phyloP scores from a whole-genome alignment of 2,888 invertebrate genomes.

The Leptura quadrifasciata region DNA sequence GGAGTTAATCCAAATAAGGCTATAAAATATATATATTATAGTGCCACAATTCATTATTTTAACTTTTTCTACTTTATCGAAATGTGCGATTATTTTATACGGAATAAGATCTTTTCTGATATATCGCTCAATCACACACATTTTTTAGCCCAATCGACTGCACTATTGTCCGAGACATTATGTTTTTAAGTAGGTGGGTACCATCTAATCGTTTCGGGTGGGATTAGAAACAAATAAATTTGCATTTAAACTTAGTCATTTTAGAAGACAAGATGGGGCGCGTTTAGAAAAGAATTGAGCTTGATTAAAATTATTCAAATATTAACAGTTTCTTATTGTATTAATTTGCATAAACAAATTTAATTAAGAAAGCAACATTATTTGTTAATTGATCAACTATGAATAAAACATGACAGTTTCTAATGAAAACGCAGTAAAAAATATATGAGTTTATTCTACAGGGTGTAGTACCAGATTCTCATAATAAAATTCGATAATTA shows the following conservation, averaged over 20 bases:
- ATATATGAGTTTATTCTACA: neutral
- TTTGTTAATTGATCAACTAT: slow-evolving; percentile 3
- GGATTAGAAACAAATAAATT: neutral
- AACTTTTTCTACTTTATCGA: no score
- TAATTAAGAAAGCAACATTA: neutral
- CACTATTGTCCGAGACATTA: neutral
- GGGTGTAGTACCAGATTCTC: no score
- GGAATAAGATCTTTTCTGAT: no score
- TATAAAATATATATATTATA: no score
- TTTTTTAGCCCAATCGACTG: neutral
- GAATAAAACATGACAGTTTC: neutral
- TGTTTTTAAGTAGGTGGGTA: slow-evolving; percentile 13
- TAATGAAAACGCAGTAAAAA: neutral
- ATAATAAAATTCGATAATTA: no score
- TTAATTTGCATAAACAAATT: slow-evolving; percentile 3
- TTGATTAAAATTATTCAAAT: neutral
- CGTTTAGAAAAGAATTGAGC: slow-evolving; percentile 6
- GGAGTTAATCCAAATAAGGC: no score
- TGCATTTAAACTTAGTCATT: slow-evolving; percentile 11
- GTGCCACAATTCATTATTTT: no score
- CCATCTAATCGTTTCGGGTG: neutral
- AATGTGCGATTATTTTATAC: no score
- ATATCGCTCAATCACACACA: no score
- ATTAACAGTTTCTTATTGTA: slow-evolving; percentile 7
- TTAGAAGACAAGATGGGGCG: neutral